A percentile compares a stretch with the other conserved stretches of the same genome.
Evolutionary conservation across 2,888 invertebrate species (phyloP).

Genomic region (Tortricodes alternella): DNA sequence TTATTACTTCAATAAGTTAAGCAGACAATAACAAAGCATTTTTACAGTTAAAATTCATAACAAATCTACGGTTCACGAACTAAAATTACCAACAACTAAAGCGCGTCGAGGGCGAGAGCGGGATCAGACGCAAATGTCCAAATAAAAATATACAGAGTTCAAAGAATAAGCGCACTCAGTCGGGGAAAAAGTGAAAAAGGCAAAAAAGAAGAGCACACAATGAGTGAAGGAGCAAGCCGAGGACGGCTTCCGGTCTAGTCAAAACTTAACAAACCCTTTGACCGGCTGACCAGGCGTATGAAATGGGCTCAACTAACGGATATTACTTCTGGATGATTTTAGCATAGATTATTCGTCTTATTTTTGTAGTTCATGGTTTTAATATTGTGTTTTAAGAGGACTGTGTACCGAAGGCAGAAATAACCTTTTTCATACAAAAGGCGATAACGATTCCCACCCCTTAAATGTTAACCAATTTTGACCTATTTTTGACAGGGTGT

Average conservation of each 20-base stretch:
- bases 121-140: constrained; percentile 63
- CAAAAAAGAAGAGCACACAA: constrained; percentile 63
- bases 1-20: background rate
- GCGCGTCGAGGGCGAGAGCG: constrained; percentile 42
- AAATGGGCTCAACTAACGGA: constrained; percentile 18
- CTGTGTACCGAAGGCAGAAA: no score
- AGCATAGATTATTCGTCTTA: background rate
- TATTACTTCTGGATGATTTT: constrained; percentile 25
- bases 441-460: no score
- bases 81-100: constrained; percentile 32
- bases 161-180: constrained; percentile 57
- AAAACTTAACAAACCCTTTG: constrained; percentile 58
- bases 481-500: no score
- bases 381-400: no score
- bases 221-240: constrained; percentile 59
- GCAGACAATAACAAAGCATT: constrained; percentile 6
- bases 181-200: constrained; percentile 58
- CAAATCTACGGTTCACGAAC: constrained; percentile 18
- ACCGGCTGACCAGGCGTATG: constrained; percentile 41
- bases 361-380: background rate
- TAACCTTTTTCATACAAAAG: no score
- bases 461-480: no score
- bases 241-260: constrained; percentile 61
- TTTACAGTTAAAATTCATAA: constrained; percentile 4
- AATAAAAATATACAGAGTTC: constrained; percentile 58